Conservation (phyloP, 2,888 invertebrate genomes). For the Mayetiola destructor region DNA sequence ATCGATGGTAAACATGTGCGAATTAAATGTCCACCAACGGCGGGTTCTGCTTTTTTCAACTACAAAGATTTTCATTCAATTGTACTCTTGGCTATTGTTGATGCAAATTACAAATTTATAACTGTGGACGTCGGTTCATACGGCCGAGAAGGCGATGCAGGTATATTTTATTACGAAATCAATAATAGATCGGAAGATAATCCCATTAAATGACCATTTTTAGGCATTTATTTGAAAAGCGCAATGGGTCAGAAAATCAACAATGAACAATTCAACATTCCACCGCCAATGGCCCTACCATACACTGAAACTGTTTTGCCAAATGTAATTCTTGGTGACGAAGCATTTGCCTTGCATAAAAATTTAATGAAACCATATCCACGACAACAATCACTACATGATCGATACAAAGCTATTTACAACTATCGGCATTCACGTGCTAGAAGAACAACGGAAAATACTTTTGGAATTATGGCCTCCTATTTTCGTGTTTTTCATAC, state of each 20-base stretch:
- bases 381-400: not conserved
- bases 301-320: not conserved
- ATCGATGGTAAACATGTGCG: slow-evolving; percentile 24
- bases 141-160: slow-evolving; percentile 4
- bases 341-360: not conserved
- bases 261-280: not conserved
- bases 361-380: slow-evolving; percentile 2
- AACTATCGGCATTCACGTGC: not conserved
- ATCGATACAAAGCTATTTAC: not conserved
- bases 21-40: slow-evolving; percentile 21
- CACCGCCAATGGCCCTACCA: not conserved
- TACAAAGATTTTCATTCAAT: slow-evolving; percentile 22
- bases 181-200: not conserved
- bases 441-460: not conserved
- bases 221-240: not conserved
- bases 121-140: not conserved
- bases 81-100: slow-evolving; percentile 24
- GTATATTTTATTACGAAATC: not conserved
- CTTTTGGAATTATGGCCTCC: not conserved
- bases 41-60: slow-evolving; percentile 22
- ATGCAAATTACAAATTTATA: slow-evolving; percentile 22
- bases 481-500: not conserved
- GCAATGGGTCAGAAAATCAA: not conserved
- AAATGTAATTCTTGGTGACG: not conserved
- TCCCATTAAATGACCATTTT: not conserved